Evolutionary conservation across 2,113 vertebrate species (phyloP).

Genomic region (Potamarius usumacintae): DNA sequence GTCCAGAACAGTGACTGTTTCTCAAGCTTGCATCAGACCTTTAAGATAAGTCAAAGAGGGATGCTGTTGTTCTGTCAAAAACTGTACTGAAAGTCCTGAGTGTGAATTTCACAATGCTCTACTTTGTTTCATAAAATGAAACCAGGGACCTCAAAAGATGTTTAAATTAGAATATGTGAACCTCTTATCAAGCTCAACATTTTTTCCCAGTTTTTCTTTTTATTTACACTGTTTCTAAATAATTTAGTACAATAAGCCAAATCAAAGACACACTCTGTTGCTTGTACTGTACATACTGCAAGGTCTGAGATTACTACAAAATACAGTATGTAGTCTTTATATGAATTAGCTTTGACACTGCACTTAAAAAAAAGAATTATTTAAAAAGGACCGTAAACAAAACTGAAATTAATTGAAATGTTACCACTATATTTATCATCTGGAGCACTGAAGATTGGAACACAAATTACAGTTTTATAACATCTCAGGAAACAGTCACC

Average conservation of each 20-base stretch:
- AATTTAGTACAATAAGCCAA: neutral
- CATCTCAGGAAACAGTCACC: neutral
- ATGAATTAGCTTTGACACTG: neutral
- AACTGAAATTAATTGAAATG: neutral
- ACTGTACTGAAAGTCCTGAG: constrained; percentile 3
- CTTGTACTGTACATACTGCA: neutral
- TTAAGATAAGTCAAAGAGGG: constrained; percentile 18
- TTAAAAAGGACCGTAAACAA: neutral
- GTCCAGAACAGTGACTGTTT: constrained; percentile 42
- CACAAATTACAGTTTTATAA: neutral
- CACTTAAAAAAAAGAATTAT: neutral
- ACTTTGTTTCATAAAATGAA: constrained; percentile 17
- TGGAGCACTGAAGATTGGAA: neutral
- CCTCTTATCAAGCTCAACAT: neutral
- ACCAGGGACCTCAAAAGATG: neutral
- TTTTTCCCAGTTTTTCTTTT: neutral
- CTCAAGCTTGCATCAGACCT: constrained; percentile 41
- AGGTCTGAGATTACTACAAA: neutral
- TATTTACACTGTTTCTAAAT: neutral
- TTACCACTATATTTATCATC: neutral
- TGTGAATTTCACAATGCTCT: constrained; percentile 20
- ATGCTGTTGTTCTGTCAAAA: constrained; percentile 32
- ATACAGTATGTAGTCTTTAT: neutral
- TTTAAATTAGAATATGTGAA: constrained; percentile 19
- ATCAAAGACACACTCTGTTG: neutral